phyloP scores from a whole-genome alignment of 2,113 vertebrate species.

The Copsychus sechellarum region DNA sequence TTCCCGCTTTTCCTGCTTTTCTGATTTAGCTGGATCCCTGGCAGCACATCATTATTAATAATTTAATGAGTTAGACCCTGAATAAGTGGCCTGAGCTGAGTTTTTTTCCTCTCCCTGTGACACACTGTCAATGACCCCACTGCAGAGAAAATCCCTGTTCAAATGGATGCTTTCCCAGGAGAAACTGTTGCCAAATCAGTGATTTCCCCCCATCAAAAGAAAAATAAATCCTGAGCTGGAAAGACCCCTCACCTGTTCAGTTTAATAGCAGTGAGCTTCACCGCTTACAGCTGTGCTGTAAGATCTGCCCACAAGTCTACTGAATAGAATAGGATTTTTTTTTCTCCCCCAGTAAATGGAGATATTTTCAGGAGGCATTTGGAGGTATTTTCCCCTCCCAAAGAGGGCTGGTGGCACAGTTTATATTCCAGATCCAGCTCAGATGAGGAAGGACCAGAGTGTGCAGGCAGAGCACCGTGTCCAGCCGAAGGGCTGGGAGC shows the following conservation, averaged over 20 bases:
- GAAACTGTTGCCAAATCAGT: neutral
- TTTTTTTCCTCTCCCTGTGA: neutral
- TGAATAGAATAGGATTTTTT: neutral
- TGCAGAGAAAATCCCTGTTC: accelerated
- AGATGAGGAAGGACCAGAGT: neutral
- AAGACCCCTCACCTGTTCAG: neutral
- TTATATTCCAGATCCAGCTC: neutral
- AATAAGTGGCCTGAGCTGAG: neutral
- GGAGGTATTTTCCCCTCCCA: neutral
- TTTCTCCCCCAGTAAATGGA: neutral
- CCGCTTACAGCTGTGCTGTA: neutral
- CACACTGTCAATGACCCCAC: accelerated
- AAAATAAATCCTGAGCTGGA: neutral
- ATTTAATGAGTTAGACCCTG: neutral
- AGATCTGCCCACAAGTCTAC: neutral
- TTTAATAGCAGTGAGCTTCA: neutral
- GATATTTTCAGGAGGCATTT: neutral
- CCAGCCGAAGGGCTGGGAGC: neutral
- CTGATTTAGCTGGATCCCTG: neutral
- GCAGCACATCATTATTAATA: neutral
- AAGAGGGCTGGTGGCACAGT: neutral
- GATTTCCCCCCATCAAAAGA: neutral
- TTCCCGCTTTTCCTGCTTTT: neutral
- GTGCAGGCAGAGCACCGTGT: neutral
- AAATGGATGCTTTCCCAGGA: neutral